A percentile compares a stretch with the other conserved stretches of the same genome.
Evolutionary conservation across 1,140 invertebrate species (phyloP).

Genomic region (Ganaspis sp.): DNA sequence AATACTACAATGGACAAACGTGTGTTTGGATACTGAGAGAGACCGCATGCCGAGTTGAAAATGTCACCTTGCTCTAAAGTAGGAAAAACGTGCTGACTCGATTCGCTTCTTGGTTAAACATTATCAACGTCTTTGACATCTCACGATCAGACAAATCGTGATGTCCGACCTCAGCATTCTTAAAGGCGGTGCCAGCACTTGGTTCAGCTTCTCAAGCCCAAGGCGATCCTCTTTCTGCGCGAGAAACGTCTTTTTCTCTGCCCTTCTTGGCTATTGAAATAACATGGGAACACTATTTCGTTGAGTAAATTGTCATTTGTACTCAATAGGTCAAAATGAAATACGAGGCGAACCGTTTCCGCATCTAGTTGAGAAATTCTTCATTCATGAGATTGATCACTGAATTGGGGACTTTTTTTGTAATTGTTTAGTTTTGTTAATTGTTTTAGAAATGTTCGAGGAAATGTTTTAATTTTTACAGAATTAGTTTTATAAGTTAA

Average conservation of each 20-base stretch:
- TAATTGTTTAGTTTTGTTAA: background rate
- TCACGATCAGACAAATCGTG: constrained; percentile 20
- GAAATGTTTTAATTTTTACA: too few species aligned
- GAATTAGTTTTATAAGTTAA: too few species aligned
- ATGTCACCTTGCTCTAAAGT: background rate
- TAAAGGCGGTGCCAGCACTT: background rate
- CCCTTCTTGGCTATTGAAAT: background rate
- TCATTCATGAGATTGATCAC: too few species aligned
- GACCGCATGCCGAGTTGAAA: constrained; percentile 12
- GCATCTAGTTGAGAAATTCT: background rate
- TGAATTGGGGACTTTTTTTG: too few species aligned
- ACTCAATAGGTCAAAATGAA: background rate
- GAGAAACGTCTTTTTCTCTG: background rate
- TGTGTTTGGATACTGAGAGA: background rate
- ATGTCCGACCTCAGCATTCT: background rate
- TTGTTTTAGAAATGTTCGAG: too few species aligned
- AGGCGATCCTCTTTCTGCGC: background rate
- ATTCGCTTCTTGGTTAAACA: background rate
- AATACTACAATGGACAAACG: background rate
- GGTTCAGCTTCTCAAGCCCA: background rate
- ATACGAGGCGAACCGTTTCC: background rate
- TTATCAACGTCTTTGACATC: constrained; percentile 11
- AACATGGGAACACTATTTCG: background rate
- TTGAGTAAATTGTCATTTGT: background rate
- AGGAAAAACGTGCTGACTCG: constrained; percentile 12